These are phyloP conservation scores for Thymallus thymallus DNA, from an alignment of 2,113 vertebrate species.

Conservation along the genomic window DNA sequence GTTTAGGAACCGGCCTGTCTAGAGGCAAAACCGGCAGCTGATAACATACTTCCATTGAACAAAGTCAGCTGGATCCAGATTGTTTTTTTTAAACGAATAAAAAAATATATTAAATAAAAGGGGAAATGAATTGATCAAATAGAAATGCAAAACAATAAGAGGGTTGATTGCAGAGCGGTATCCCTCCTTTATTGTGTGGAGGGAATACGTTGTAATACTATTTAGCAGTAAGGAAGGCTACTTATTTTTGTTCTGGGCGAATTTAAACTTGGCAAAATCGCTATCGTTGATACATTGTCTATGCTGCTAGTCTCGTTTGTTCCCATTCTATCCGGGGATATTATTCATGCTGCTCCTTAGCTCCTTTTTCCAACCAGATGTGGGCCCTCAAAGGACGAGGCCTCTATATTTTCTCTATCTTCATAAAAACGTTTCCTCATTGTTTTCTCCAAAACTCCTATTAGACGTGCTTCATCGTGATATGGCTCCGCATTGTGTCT, in stretches of 20 bases:
- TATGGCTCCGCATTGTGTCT: constrained; percentile 23
- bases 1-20: constrained; percentile 98
- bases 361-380: constrained; percentile 64
- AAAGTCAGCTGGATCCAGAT: constrained; percentile 71
- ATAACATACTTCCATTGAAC: constrained; percentile 99
- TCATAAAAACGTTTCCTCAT: constrained; percentile 80
- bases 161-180: constrained; percentile 19
- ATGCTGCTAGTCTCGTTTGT: constrained; percentile 58
- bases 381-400: constrained; percentile 73
- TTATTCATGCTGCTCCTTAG: constrained; percentile 64
- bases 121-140: neutral
- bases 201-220: constrained; percentile 43
- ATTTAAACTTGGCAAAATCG: constrained; percentile 64
- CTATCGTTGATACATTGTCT: constrained; percentile 67
- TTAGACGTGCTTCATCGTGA: constrained; percentile 61
- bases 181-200: constrained; percentile 39
- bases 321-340: constrained; percentile 61
- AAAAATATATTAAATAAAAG: neutral
- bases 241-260: constrained; percentile 68
- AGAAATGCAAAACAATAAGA: constrained; percentile 3
- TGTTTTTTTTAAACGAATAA: constrained; percentile 26
- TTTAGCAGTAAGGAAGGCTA: constrained; percentile 58
- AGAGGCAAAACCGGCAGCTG: constrained; percentile 99
- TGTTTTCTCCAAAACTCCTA: constrained; percentile 60
- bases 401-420: constrained; percentile 74